Percentiles rank a stretch among this genome's conserved stretches.
Evolutionary conservation across 2,113 vertebrate genomes (phyloP).

Genomic region (Sturnira hondurensis): DNA sequence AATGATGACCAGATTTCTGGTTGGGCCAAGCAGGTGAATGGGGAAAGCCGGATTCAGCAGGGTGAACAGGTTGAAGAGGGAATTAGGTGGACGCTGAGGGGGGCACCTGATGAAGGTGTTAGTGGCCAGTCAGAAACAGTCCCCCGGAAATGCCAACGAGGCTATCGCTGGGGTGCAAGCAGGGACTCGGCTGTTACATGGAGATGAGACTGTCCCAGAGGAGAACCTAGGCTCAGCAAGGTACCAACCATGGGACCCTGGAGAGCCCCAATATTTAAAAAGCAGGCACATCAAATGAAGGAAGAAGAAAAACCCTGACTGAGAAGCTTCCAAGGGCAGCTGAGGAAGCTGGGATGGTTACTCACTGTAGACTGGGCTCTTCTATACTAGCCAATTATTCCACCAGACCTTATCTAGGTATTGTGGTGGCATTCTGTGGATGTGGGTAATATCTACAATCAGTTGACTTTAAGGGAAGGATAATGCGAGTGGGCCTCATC

Average conservation of each 20-base stretch:
- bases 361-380: neutral
- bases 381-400: neutral
- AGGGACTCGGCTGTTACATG: neutral
- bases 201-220: neutral
- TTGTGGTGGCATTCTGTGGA: neutral
- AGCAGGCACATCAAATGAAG: neutral
- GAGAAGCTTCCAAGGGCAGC: neutral
- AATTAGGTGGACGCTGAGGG: neutral
- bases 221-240: neutral
- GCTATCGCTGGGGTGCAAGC: neutral
- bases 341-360: neutral
- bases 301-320: neutral
- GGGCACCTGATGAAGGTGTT: neutral
- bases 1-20: neutral
- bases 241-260: neutral
- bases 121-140: neutral
- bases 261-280: neutral
- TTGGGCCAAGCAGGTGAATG: neutral
- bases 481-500: neutral
- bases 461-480: neutral
- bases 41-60: neutral
- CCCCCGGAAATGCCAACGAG: neutral
- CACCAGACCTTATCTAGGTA: neutral
- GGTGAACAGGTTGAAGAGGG: neutral
- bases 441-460: neutral